A percentile compares a stretch with the other conserved stretches of the same genome.
Conservation (phyloP, 2,888 invertebrate genomes). For the Drosophila atripex region DNA sequence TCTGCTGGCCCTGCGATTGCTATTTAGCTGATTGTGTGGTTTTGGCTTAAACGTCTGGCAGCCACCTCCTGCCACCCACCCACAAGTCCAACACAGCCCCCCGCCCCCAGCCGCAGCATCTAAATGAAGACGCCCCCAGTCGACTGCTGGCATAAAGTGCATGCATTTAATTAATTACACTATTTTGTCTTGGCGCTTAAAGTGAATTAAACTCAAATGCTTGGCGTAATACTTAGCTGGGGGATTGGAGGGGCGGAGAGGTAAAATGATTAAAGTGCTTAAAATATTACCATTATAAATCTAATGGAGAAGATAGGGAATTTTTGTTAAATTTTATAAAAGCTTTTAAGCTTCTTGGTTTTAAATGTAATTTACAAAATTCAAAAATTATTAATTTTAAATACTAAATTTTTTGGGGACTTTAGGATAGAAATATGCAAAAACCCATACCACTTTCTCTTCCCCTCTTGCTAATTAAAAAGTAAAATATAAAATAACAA, state of each 20-base stretch:
- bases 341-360: too few species aligned
- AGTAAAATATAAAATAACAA: too few species aligned
- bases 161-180: conserved; percentile 71
- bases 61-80: not conserved
- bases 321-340: not conserved
- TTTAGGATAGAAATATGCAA: too few species aligned
- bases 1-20: conserved; percentile 61
- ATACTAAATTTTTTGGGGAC: too few species aligned
- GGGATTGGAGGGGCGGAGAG: not conserved
- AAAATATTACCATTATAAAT: conserved; percentile 9
- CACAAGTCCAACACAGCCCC: too few species aligned
- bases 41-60: conserved; percentile 61
- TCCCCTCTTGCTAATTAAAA: too few species aligned
- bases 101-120: conserved; percentile 5
- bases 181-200: conserved; percentile 60
- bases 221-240: not conserved
- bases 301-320: not conserved
- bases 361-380: too few species aligned
- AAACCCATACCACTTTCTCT: too few species aligned
- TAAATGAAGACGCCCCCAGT: conserved; percentile 28
- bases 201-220: conserved; percentile 41
- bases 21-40: conserved; percentile 77
- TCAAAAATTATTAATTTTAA: too few species aligned
- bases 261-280: not conserved
- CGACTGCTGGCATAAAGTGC: conserved; percentile 62